A percentile compares a stretch with the other conserved stretches of the same genome.
Evolutionary conservation across 2,888 invertebrate genomes (phyloP).

Genomic region (Sarcophaga carnaria): DNA sequence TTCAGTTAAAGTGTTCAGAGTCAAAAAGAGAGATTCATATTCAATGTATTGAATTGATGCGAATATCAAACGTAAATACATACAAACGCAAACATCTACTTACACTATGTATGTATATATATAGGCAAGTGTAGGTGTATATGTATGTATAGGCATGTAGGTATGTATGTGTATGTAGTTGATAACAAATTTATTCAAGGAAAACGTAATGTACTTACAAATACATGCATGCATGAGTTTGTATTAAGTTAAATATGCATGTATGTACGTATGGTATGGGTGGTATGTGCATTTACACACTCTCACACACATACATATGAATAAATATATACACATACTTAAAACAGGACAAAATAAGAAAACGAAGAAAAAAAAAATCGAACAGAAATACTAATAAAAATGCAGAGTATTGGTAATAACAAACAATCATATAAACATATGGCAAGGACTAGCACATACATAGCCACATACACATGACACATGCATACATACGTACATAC

Average conservation of each 20-base stretch:
- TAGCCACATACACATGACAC: too few relatives aligned
- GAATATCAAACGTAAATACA: slow-evolving; percentile 41
- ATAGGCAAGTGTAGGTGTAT: background rate
- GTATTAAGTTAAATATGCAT: background rate
- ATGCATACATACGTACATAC: slow-evolving; percentile 3
- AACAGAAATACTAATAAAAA: slow-evolving; percentile 12
- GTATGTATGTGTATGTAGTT: slow-evolving; percentile 40
- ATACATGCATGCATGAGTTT: slow-evolving; percentile 41
- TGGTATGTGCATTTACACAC: slow-evolving; percentile 9
- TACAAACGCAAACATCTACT: slow-evolving; percentile 3
- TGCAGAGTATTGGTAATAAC: slow-evolving; percentile 13
- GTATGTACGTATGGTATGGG: background rate
- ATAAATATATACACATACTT: slow-evolving; percentile 4
- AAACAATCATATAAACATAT: slow-evolving; percentile 2
- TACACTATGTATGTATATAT: background rate
- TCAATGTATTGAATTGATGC: slow-evolving; percentile 65
- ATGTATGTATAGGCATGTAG: background rate
- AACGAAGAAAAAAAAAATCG: too few relatives aligned
- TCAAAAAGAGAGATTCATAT: slow-evolving; percentile 61
- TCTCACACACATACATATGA: slow-evolving; percentile 6
- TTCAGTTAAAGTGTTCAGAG: slow-evolving; percentile 69
- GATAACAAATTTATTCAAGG: slow-evolving; percentile 66
- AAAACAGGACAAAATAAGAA: background rate
- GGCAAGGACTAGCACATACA: too few relatives aligned
- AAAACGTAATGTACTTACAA: slow-evolving; percentile 63